These are phyloP conservation scores for Acanthornis magna DNA, from an alignment of 2,797 vertebrate genomes.

Conservation along the genomic window DNA sequence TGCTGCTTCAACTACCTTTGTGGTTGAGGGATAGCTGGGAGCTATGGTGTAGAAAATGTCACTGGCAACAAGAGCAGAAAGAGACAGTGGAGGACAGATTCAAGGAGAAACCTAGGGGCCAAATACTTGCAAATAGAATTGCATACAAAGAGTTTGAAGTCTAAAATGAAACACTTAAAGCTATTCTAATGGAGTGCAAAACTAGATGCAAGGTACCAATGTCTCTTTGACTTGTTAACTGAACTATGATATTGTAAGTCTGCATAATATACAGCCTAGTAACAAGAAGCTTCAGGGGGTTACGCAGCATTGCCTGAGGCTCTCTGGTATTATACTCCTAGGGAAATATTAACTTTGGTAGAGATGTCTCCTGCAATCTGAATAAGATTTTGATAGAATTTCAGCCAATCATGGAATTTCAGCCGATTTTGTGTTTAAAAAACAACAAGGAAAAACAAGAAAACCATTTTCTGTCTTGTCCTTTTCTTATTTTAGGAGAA, in stretches of 20 bases:
- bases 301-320: constrained; percentile 63
- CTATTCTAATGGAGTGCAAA: constrained; percentile 56
- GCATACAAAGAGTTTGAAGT: constrained; percentile 51
- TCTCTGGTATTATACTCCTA: constrained; percentile 53
- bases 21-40: constrained; percentile 80
- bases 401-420: background rate
- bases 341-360: constrained; percentile 61
- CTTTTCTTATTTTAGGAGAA: background rate
- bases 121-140: constrained; percentile 66
- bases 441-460: background rate
- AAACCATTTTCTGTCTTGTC: background rate
- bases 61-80: constrained; percentile 69
- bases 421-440: background rate
- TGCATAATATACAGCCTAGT: constrained; percentile 42
- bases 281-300: constrained; percentile 67
- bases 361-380: constrained; percentile 54
- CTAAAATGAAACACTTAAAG: constrained; percentile 53
- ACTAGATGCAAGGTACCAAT: constrained; percentile 21
- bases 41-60: constrained; percentile 77
- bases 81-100: constrained; percentile 68
- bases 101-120: constrained; percentile 77
- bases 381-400: constrained; percentile 32
- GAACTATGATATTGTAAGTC: constrained; percentile 67
- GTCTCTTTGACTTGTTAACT: constrained; percentile 70
- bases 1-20: constrained; percentile 79